These are phyloP conservation scores for Trachelus tabidus DNA, from an alignment of 2,888 invertebrate species.

Conservation along the genomic window DNA sequence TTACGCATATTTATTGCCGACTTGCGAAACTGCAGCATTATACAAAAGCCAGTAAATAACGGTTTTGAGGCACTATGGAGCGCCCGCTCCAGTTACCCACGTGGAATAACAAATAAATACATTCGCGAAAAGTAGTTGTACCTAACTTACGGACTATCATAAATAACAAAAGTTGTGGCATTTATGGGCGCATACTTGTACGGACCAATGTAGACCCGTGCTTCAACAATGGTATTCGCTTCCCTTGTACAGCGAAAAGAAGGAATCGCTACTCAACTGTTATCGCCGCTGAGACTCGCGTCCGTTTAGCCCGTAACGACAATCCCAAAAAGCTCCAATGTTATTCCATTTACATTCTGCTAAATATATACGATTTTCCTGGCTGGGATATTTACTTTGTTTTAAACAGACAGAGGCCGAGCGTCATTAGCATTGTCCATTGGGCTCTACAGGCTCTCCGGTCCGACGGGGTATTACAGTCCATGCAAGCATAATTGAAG, in stretches of 20 bases:
- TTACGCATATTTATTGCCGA: conserved; percentile 49
- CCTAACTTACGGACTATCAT: conserved; percentile 48
- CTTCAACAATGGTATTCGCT: conserved; percentile 14
- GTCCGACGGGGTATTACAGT: conserved; percentile 1
- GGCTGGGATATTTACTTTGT: neutral
- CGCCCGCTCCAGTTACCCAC: conserved; percentile 27
- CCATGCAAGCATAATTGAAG: conserved; percentile 3
- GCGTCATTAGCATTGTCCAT: neutral
- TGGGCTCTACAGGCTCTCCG: neutral
- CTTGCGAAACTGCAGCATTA: conserved; percentile 37
- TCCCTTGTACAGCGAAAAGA: neutral
- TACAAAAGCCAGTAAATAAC: conserved; percentile 46
- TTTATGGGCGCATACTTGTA: conserved; percentile 53
- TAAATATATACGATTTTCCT: neutral
- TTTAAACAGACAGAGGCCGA: neutral
- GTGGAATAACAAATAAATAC: conserved; percentile 57
- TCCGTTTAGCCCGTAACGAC: neutral
- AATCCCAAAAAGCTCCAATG: neutral
- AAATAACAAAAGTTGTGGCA: conserved; percentile 58
- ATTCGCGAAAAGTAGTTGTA: conserved; percentile 55
- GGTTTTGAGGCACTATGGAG: conserved; percentile 32
- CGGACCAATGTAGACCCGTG: conserved; percentile 36
- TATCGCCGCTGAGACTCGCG: neutral
- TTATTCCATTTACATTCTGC: neutral
- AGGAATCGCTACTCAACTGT: neutral